Percentiles rank a stretch among this genome's conserved stretches.
These are phyloP conservation scores for Dasyurus viverrinus DNA, from an alignment of 2,113 vertebrate species.

Conservation along the genomic window DNA sequence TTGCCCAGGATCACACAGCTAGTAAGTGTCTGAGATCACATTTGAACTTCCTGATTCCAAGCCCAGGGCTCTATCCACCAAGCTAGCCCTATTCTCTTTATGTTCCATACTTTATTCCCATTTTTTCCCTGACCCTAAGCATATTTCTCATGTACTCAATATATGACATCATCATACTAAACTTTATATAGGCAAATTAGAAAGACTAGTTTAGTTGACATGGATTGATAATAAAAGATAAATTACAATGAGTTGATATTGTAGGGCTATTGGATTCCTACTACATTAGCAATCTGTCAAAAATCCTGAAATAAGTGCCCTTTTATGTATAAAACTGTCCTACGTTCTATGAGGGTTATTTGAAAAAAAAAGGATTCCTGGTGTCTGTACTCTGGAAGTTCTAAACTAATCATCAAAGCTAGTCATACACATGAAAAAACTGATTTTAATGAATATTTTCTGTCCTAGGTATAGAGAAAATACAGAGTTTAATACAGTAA, in stretches of 20 bases:
- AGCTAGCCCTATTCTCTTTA: not conserved
- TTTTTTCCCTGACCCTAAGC: not conserved
- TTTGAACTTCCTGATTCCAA: not conserved
- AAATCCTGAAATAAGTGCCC: not conserved
- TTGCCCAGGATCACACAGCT: no score
- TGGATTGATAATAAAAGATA: constrained; percentile 35
- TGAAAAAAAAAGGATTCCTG: constrained; percentile 7
- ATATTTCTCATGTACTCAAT: not conserved
- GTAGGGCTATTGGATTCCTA: not conserved
- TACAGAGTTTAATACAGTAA: constrained; percentile 55
- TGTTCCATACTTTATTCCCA: not conserved
- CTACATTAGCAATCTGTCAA: not conserved
- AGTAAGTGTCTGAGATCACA: no score
- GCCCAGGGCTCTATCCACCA: not conserved
- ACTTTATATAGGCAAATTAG: not conserved
- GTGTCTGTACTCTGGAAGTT: constrained; percentile 69
- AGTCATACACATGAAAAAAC: constrained; percentile 67
- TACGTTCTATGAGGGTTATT: not conserved
- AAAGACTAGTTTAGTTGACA: not conserved
- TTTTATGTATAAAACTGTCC: constrained; percentile 21
- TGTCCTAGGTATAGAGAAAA: constrained; percentile 66
- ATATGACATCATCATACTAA: not conserved
- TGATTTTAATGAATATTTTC: constrained; percentile 65
- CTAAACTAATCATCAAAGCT: constrained; percentile 61
- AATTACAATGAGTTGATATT: constrained; percentile 26